Evolutionary conservation across 2,113 vertebrate species (phyloP).

Genomic region (Tachysurus vachellii): DNA sequence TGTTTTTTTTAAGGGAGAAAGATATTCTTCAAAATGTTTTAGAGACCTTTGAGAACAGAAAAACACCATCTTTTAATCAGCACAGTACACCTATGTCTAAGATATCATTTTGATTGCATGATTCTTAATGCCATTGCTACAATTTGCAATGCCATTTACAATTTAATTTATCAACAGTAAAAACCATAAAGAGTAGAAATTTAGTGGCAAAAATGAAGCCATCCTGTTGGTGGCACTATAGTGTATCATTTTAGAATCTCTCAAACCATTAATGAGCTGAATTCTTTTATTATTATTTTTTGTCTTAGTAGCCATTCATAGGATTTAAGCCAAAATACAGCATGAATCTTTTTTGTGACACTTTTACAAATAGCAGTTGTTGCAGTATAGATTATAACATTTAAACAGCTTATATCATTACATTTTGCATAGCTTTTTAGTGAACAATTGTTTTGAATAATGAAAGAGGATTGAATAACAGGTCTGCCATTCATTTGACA

Average conservation of each 20-base stretch:
- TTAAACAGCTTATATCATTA: not conserved
- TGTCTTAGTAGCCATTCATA: too few species aligned
- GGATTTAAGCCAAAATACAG: not conserved
- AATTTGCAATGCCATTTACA: too few species aligned
- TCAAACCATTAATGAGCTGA: not conserved
- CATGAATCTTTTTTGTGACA: not conserved
- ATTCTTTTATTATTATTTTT: too few species aligned
- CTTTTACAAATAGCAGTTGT: not conserved
- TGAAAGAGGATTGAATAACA: not conserved
- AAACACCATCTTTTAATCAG: conserved; percentile 50
- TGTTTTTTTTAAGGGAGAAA: conserved; percentile 58
- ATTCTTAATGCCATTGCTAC: not conserved
- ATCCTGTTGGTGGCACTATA: not conserved
- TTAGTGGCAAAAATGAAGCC: not conserved
- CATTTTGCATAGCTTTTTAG: not conserved
- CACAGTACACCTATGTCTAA: conserved; percentile 43
- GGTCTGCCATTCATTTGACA: too few species aligned
- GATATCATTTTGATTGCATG: conserved; percentile 43
- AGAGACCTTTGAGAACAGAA: conserved; percentile 56
- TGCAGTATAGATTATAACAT: not conserved
- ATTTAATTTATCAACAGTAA: conserved; percentile 30
- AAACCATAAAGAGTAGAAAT: not conserved
- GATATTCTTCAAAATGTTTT: conserved; percentile 67
- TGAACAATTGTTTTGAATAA: not conserved
- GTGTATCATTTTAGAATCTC: not conserved